phyloP scores from a whole-genome alignment of 92 coral and sea anemone species.

The Heteractis magnifica region DNA sequence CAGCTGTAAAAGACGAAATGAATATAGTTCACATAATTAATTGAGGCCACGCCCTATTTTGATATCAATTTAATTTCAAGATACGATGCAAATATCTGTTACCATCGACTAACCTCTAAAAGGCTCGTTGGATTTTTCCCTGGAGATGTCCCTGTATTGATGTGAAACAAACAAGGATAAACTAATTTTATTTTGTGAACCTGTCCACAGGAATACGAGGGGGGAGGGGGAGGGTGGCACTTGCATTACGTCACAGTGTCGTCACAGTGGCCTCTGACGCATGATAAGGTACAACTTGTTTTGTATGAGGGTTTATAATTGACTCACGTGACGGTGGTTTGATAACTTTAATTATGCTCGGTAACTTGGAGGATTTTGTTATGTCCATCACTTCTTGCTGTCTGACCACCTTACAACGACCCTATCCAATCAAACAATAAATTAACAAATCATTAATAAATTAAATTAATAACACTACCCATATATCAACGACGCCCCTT shows the following conservation, averaged over 20 bases:
- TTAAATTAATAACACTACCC: not conserved
- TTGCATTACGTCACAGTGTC: too few species aligned
- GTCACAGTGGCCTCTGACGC: too few species aligned
- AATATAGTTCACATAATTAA: not conserved
- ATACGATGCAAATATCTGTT: not conserved
- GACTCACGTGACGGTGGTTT: slow-evolving; percentile 52
- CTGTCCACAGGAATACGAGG: not conserved
- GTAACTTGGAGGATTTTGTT: slow-evolving; percentile 65
- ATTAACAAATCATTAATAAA: too few species aligned
- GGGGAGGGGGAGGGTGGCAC: not conserved
- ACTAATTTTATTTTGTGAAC: not conserved
- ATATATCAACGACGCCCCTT: not conserved
- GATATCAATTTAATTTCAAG: too few species aligned
- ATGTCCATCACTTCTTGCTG: slow-evolving; percentile 80
- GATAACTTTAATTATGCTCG: slow-evolving; percentile 48
- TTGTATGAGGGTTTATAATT: not conserved
- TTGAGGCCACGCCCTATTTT: too few species aligned
- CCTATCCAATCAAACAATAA: slow-evolving; percentile 32
- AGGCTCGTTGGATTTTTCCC: slow-evolving; percentile 65
- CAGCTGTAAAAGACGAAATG: not conserved
- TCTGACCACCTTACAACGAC: slow-evolving; percentile 83
- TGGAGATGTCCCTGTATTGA: slow-evolving; percentile 51
- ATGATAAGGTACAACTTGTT: too few species aligned
- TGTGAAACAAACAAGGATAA: not conserved
- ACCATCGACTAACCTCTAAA: slow-evolving; percentile 43